A percentile compares a stretch with the other conserved stretches of the same genome.
These are phyloP conservation scores for Tragelaphus buxtoni DNA, from an alignment of 2,113 vertebrate species.

Conservation along the genomic window DNA sequence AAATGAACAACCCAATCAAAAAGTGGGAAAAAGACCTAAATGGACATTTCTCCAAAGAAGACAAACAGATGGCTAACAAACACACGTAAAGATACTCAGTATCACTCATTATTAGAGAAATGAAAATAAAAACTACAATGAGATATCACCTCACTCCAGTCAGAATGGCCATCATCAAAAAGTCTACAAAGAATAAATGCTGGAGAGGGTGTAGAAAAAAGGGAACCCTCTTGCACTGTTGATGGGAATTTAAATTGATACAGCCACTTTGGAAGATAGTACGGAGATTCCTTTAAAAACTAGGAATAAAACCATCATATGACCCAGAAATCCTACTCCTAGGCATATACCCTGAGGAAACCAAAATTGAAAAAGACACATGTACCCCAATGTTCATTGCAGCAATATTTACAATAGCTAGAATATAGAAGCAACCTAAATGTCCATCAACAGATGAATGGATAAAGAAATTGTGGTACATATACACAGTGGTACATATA, in stretches of 20 bases:
- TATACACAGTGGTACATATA: neutral
- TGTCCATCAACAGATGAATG: neutral
- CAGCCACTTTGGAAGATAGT: neutral
- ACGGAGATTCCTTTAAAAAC: neutral
- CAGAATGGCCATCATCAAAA: neutral
- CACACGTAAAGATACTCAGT: neutral
- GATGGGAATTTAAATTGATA: neutral
- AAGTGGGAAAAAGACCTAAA: neutral
- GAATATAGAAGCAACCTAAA: neutral
- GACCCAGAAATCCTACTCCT: neutral
- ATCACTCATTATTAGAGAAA: neutral
- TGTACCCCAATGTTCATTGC: neutral
- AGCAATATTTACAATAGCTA: neutral
- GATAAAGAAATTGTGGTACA: neutral
- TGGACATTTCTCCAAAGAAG: neutral
- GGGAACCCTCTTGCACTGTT: neutral
- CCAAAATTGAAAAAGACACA: neutral
- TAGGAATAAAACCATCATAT: neutral
- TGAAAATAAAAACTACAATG: neutral
- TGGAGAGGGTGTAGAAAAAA: neutral
- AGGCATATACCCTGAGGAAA: neutral
- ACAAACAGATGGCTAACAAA: neutral
- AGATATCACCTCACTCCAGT: neutral
- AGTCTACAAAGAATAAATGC: neutral
- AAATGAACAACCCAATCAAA: neutral